Evolutionary conservation across 2,797 vertebrate species (phyloP).

Genomic region (Poeciliopsis turneri): DNA sequence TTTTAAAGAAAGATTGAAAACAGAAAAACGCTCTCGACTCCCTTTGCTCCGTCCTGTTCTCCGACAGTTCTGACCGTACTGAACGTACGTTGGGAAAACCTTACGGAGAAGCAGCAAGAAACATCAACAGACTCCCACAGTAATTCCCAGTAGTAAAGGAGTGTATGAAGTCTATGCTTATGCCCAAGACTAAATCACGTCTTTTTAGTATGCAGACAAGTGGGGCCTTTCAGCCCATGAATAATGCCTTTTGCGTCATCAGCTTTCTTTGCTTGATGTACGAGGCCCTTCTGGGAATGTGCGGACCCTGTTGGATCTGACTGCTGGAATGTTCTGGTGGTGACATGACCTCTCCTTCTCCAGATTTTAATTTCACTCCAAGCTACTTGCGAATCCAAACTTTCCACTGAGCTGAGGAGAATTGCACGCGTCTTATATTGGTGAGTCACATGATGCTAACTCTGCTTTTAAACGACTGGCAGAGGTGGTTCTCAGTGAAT

Average conservation of each 20-base stretch:
- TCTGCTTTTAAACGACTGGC: not conserved
- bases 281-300: not conserved
- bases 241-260: slow-evolving; percentile 11
- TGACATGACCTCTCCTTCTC: slow-evolving; percentile 10
- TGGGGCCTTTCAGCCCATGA: slow-evolving; percentile 3
- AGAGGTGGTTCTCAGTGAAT: not conserved
- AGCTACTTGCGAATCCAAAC: not conserved
- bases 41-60: not conserved
- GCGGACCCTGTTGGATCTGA: not conserved
- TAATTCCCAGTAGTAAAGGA: not conserved
- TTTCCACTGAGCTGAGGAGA: not conserved
- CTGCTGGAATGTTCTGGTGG: not conserved
- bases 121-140: not conserved
- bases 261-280: slow-evolving; percentile 5
- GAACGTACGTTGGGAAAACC: not conserved
- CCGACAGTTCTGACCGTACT: not conserved
- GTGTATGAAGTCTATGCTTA: not conserved
- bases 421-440: not conserved
- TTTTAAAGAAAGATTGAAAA: not conserved
- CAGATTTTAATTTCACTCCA: slow-evolving; percentile 1
- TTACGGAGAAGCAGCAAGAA: not conserved
- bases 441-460: not conserved
- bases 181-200: not conserved
- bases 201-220: slow-evolving; percentile 1
- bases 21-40: not conserved